Conservation (phyloP, 1,140 invertebrate species). For the Gonioctena quinquepunctata region DNA sequence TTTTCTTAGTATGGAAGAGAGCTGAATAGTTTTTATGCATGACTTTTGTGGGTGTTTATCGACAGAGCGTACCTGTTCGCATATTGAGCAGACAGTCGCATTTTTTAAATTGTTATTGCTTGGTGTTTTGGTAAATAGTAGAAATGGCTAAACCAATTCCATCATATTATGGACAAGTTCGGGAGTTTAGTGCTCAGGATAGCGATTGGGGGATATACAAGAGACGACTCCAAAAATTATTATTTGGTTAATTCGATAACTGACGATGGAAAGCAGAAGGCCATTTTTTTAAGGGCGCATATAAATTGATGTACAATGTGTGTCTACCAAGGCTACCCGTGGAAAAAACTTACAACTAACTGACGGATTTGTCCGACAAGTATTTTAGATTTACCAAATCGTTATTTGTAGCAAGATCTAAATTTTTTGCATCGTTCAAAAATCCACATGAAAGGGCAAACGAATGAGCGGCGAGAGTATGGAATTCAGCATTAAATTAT, state of each 20-base stretch:
- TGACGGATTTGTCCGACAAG: constrained; percentile 8
- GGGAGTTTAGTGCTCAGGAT: constrained; percentile 10
- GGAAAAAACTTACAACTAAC: constrained; percentile 19
- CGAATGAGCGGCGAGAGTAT: constrained; percentile 20
- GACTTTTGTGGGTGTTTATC: too few relatives aligned
- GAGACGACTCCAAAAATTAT: constrained; percentile 11
- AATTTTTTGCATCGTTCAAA: constrained; percentile 20
- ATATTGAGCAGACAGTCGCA: too few relatives aligned
- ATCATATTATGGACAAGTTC: constrained; percentile 12
- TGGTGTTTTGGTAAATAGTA: too few relatives aligned
- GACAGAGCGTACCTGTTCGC: too few relatives aligned
- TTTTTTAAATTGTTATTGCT: too few relatives aligned
- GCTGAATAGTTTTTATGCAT: too few relatives aligned
- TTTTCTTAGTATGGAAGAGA: too few relatives aligned
- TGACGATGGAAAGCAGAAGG: not conserved
- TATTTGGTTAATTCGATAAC: constrained; percentile 13
- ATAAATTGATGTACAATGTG: constrained; percentile 22
- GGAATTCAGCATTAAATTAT: constrained; percentile 10
- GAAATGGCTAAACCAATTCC: too few relatives aligned
- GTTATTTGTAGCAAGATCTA: constrained; percentile 11
- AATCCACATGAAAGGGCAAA: constrained; percentile 4
- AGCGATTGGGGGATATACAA: constrained; percentile 6
- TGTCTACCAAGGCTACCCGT: constrained; percentile 20
- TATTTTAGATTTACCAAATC: constrained; percentile 6
- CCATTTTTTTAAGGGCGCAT: constrained; percentile 22